Percentiles rank a stretch among this genome's conserved stretches.
These are phyloP conservation scores for Tricholaema leucomelas DNA, from an alignment of 2,113 vertebrate genomes.

Conservation along the genomic window DNA sequence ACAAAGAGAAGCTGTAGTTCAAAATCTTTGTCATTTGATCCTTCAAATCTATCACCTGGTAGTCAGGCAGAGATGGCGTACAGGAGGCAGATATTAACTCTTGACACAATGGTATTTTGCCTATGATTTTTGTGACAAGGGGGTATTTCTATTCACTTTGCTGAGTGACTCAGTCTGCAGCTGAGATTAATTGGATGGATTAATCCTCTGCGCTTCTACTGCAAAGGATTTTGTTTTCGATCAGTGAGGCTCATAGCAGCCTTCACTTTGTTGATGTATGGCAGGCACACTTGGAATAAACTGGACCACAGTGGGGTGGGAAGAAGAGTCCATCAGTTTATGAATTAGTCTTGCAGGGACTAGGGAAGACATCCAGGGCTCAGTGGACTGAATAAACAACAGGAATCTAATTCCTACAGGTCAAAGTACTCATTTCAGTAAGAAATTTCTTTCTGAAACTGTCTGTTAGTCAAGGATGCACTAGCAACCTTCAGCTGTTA, in stretches of 20 bases:
- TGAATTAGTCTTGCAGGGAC: background rate
- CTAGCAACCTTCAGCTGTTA: background rate
- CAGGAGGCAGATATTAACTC: background rate
- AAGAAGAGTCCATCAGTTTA: background rate
- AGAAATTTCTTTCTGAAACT: background rate
- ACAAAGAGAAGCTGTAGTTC: background rate
- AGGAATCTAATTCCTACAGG: background rate
- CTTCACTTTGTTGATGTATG: background rate
- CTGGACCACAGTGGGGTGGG: background rate
- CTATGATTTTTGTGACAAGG: background rate
- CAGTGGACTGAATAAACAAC: background rate
- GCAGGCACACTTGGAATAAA: background rate
- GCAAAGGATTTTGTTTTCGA: background rate
- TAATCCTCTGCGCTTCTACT: background rate
- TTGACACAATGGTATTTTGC: background rate
- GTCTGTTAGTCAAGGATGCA: background rate
- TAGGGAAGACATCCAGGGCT: background rate
- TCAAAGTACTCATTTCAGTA: accelerated
- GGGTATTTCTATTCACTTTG: background rate
- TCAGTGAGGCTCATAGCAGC: background rate
- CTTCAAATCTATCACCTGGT: background rate
- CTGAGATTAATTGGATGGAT: background rate
- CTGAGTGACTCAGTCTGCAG: background rate
- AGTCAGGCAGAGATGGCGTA: background rate
- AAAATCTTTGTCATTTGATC: background rate